Evolutionary conservation across 2,888 invertebrate species (phyloP).

Genomic region (Mythimna albipuncta): DNA sequence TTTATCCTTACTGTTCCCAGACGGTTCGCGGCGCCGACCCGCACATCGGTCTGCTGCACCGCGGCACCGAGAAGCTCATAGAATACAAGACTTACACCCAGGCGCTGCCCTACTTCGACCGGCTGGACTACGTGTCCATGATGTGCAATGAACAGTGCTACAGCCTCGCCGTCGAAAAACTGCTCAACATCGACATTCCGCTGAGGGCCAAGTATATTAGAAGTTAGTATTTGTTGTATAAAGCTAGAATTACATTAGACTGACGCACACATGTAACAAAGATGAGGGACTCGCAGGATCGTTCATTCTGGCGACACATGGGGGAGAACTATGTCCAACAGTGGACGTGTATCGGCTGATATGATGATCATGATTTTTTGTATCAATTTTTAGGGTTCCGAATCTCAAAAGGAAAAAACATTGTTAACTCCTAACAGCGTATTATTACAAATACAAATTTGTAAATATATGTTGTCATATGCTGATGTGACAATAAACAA

Average conservation of each 20-base stretch:
- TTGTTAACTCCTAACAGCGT: no score
- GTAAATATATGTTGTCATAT: no score
- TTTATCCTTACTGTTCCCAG: constrained; percentile 78
- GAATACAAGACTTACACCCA: constrained; percentile 99
- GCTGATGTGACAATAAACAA: no score
- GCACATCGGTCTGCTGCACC: constrained; percentile 98
- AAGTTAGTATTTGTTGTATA: constrained; percentile 91
- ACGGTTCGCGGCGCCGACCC: constrained; percentile 97
- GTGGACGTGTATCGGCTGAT: no score
- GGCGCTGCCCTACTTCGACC: constrained; percentile 99
- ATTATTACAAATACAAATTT: no score
- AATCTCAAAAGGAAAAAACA: no score
- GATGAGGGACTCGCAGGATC: no score
- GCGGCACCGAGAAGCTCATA: constrained; percentile 99
- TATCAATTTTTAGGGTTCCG: neutral
- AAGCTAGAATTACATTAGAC: no score
- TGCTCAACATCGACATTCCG: constrained; percentile 98
- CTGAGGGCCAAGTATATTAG: constrained; percentile 98
- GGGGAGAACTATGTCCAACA: no score
- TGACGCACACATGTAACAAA: no score
- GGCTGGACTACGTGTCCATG: constrained; percentile 99
- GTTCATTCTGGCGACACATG: no score
- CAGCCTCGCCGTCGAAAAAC: constrained; percentile 98
- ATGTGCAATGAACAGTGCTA: constrained; percentile 99
- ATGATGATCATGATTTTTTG: no score